Evolutionary conservation across 2,113 vertebrate species (phyloP), one percentile per base, ranked within the genome.

Genomic region (Indri indri): DNA sequence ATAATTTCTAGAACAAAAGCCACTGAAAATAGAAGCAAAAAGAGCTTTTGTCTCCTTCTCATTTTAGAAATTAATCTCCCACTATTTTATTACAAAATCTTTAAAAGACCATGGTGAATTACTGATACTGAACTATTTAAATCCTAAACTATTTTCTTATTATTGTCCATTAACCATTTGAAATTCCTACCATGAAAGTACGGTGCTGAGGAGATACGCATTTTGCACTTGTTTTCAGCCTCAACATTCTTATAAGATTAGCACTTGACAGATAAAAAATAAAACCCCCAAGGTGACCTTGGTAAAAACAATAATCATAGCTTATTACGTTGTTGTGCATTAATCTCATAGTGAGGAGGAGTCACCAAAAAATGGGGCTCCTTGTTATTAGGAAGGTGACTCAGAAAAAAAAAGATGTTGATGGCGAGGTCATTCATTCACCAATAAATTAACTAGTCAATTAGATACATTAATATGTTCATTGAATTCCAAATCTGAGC

Each of bases 1-100:
- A 97, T 98, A 94, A 97, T 96, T 92, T 90, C 90, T 96, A 92
- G 95, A 98, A 97, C 94, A 97, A 97, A 97, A 97, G 32, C 22
- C 83, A 94, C 94, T 96, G 90, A 95, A 96, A 97, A 97, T 95
- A 96, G 95, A 93, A 91, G 52, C 63, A 91, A 73, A 85, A 47
- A 66, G 57, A 92, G 37, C 27, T 86, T 63, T 88, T 91, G 85
- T 47, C 50, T 23, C 88, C 20, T 52, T 59, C 61, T 59, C 9
- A 16, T 71, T 92, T 97, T 92, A 80, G 71, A 94, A 96, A 96
- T 54, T 47, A n/a, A 22, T 84, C 76, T 76, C 61, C 47, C 6
- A 89, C 32, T 50, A 23, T 94, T 96, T 98, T 65, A 92, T n/a
- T 94, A 90, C 37, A 83, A 70, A 84, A 59, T n/a, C 27, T 89